Evolutionary conservation across 2,888 invertebrate species (phyloP).

Genomic region (Caenorhabditis imperialis): DNA sequence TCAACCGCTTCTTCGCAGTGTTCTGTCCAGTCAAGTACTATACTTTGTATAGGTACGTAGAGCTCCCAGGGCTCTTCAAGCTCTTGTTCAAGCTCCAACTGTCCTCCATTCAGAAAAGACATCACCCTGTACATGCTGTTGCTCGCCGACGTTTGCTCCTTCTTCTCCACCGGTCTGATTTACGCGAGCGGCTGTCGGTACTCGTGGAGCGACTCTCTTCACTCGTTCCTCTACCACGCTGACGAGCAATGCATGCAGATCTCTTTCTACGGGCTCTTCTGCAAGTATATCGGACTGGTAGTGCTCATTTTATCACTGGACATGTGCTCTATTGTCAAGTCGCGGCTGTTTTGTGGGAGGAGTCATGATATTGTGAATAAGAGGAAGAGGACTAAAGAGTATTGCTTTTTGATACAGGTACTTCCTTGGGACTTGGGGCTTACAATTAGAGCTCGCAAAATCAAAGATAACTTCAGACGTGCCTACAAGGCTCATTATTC

Average conservation of each 20-base stretch:
- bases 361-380: constrained; percentile 6
- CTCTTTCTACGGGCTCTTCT: constrained; percentile 35
- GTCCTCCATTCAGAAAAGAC: too few relatives aligned
- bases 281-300: constrained; percentile 25
- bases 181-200: constrained; percentile 19
- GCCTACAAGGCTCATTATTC: constrained; percentile 29
- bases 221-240: constrained; percentile 23
- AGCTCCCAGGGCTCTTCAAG: too few relatives aligned
- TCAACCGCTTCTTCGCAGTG: constrained; percentile 22
- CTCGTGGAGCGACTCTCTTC: constrained; percentile 22
- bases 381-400: constrained; percentile 14
- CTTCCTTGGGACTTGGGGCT: too few relatives aligned
- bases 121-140: too few relatives aligned
- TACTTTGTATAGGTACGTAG: constrained; percentile 6
- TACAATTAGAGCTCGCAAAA: too few relatives aligned
- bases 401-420: constrained; percentile 28
- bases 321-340: constrained; percentile 13
- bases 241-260: constrained; percentile 20
- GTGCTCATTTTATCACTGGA: constrained; percentile 19
- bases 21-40: constrained; percentile 13
- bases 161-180: background rate
- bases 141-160: too few relatives aligned
- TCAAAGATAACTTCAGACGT: constrained; percentile 37
- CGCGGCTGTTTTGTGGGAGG: constrained; percentile 1
- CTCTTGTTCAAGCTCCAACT: too few relatives aligned